These are phyloP conservation scores for Drosophila nigritarsus DNA, from an alignment of 2,888 invertebrate genomes.

Conservation along the genomic window DNA sequence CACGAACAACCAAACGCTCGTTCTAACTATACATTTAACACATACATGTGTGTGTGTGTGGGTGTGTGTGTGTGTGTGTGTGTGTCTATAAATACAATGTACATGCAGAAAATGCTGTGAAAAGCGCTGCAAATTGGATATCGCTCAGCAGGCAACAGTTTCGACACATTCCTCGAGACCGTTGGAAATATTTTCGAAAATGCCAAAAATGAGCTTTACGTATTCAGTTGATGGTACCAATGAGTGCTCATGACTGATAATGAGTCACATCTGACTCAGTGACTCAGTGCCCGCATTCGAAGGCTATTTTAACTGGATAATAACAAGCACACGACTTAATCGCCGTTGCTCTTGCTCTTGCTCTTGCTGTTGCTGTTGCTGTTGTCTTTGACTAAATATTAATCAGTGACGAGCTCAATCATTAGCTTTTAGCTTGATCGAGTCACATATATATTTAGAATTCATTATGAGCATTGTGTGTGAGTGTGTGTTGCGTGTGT, in stretches of 20 bases:
- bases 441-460: slow-evolving; percentile 32
- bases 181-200: slow-evolving; percentile 43
- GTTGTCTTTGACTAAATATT: slow-evolving; percentile 27
- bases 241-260: slow-evolving; percentile 2
- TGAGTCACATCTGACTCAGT: slow-evolving; percentile 30
- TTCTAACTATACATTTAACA: slow-evolving; percentile 5
- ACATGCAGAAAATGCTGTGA: slow-evolving; percentile 42
- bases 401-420: slow-evolving; percentile 40
- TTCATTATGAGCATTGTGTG: slow-evolving; percentile 3
- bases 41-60: background rate
- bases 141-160: slow-evolving; percentile 12
- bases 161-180: slow-evolving; percentile 34
- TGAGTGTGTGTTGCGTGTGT: slow-evolving; percentile 6
- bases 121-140: slow-evolving; percentile 28
- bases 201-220: slow-evolving; percentile 1
- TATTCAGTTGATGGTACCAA: background rate
- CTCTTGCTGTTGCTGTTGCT: background rate
- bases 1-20: slow-evolving; percentile 26
- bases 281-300: slow-evolving; percentile 38
- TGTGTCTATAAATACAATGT: slow-evolving; percentile 45
- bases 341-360: background rate
- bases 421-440: slow-evolving; percentile 17
- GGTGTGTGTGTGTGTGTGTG: slow-evolving; percentile 3
- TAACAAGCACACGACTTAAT: slow-evolving; percentile 7
- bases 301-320: slow-evolving; percentile 39